A percentile compares a stretch with the other conserved stretches of the same genome.
Conservation (phyloP, 2,888 invertebrate species). For the Dascillus cervinus region DNA sequence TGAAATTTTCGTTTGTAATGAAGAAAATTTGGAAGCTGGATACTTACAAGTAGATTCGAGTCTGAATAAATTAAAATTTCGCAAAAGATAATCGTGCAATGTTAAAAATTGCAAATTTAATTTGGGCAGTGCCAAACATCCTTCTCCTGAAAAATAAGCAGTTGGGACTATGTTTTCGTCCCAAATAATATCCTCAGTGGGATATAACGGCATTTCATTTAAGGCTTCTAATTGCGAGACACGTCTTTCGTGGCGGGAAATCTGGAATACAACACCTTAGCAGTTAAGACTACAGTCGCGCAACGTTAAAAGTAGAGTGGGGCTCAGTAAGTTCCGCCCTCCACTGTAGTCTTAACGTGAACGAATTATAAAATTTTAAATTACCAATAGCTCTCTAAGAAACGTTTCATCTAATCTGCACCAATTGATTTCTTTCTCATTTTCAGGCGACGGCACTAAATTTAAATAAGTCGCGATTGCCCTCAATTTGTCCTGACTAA, state of each 20-base stretch:
- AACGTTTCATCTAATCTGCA: slow-evolving; percentile 74
- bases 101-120: slow-evolving; percentile 97
- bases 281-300: neutral
- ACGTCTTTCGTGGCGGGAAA: slow-evolving; percentile 79
- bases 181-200: slow-evolving; percentile 97
- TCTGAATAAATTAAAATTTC: slow-evolving; percentile 96
- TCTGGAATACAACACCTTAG: slow-evolving; percentile 49
- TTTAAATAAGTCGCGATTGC: slow-evolving; percentile 82
- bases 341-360: neutral
- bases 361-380: slow-evolving; percentile 20
- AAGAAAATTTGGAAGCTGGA: slow-evolving; percentile 3
- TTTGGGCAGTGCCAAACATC: slow-evolving; percentile 92
- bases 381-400: slow-evolving; percentile 78
- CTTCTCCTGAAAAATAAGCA: slow-evolving; percentile 94
- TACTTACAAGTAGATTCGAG: slow-evolving; percentile 93
- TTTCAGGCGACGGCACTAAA: slow-evolving; percentile 69
- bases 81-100: slow-evolving; percentile 91
- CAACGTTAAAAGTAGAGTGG: neutral
- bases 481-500: slow-evolving; percentile 68
- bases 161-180: slow-evolving; percentile 98
- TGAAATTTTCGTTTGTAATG: slow-evolving; percentile 35
- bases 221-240: slow-evolving; percentile 89
- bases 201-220: slow-evolving; percentile 97
- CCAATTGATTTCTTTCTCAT: slow-evolving; percentile 62
- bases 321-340: no score